A percentile compares a stretch with the other conserved stretches of the same genome.
Conservation (phyloP, 23 tunicate genomes). For the Trididemnum clinides region DNA sequence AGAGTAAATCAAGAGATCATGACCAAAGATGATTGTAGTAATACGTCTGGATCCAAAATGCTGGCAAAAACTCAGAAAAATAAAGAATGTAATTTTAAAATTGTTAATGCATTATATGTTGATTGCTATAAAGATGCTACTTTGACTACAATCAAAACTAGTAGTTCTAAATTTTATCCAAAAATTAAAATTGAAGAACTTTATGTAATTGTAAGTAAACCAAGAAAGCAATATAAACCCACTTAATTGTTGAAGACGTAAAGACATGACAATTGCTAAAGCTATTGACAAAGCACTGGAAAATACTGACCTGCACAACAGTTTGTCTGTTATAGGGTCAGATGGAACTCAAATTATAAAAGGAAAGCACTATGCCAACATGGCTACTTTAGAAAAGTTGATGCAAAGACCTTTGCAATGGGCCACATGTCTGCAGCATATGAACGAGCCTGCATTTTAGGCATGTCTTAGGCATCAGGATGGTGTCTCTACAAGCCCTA, state of each 20-base stretch:
- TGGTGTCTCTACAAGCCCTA: conserved; percentile 26
- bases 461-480: conserved; percentile 8
- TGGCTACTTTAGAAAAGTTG: conserved; percentile 10
- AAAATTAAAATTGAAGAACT: conserved; percentile 17
- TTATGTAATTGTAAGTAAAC: conserved; percentile 20
- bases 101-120: conserved; percentile 25
- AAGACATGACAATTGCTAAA: conserved; percentile 18
- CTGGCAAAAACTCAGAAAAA: conserved; percentile 1
- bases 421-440: conserved; percentile 17
- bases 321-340: conserved; percentile 7
- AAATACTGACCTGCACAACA: conserved; percentile 1
- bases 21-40: neutral
- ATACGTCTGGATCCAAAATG: conserved; percentile 7
- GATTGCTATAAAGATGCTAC: conserved; percentile 42
- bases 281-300: conserved; percentile 1
- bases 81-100: neutral
- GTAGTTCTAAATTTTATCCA: neutral
- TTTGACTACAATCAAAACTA: neutral
- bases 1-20: neutral
- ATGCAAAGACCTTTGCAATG: conserved; percentile 47
- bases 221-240: conserved; percentile 7
- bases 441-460: conserved; percentile 1
- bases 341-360: conserved; percentile 38
- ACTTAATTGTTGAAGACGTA: neutral
- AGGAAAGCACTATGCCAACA: conserved; percentile 12